These are phyloP conservation scores for Ptychodera flava DNA, from an alignment of 35 echinoderm and acorn worm species.

Conservation along the genomic window DNA sequence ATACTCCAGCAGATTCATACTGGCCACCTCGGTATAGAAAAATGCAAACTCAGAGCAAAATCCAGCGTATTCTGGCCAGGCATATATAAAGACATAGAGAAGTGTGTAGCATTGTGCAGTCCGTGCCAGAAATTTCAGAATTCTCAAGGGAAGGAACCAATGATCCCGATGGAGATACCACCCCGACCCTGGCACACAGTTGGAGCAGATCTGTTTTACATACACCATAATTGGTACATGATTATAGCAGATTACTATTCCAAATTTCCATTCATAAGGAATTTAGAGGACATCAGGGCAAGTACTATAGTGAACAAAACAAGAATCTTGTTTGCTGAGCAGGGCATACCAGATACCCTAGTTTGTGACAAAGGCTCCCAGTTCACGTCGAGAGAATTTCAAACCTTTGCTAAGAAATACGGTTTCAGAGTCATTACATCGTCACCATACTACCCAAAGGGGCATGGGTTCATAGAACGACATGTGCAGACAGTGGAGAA, in stretches of 20 bases:
- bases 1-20: not conserved
- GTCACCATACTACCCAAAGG: constrained; percentile 31
- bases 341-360: constrained; percentile 17
- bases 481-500: constrained; percentile 35
- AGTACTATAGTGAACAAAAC: constrained; percentile 8
- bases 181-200: constrained; percentile 33
- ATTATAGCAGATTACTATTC: constrained; percentile 35
- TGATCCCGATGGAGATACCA: constrained; percentile 6
- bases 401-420: constrained; percentile 24
- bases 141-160: not conserved
- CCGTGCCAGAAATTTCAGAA: constrained; percentile 3
- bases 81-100: constrained; percentile 17
- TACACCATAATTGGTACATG: constrained; percentile 4
- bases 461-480: constrained; percentile 38
- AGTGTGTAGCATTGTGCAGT: not conserved
- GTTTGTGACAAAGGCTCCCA: constrained; percentile 25
- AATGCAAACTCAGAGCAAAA: constrained; percentile 1
- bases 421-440: constrained; percentile 23
- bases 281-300: constrained; percentile 4
- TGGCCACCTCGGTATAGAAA: not conserved
- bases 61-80: constrained; percentile 10
- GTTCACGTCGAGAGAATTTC: constrained; percentile 23
- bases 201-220: constrained; percentile 25
- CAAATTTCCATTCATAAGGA: constrained; percentile 25
- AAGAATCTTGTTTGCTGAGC: too few species aligned